Percentiles rank a stretch among this genome's conserved stretches.
These are phyloP conservation scores for Brenthis ino DNA, from an alignment of 2,888 invertebrate genomes.

Conservation along the genomic window DNA sequence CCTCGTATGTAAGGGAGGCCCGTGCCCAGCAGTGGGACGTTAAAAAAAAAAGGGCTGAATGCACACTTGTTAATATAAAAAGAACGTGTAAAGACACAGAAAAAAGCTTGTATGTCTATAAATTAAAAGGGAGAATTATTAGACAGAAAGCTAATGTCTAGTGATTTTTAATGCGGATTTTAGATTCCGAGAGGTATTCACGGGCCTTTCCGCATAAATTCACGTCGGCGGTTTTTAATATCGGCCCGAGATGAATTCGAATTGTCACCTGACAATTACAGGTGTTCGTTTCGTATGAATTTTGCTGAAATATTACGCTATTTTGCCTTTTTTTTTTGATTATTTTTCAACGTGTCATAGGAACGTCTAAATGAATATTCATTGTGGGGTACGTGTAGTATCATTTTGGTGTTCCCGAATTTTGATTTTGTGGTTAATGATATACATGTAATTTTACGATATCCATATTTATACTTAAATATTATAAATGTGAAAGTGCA, in stretches of 20 bases:
- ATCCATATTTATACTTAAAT: no score
- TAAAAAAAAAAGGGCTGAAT: no score
- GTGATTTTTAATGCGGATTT: slow-evolving; percentile 39
- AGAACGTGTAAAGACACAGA: not conserved
- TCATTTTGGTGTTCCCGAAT: slow-evolving; percentile 5
- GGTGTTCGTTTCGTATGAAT: slow-evolving; percentile 46
- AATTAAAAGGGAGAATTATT: slow-evolving; percentile 19
- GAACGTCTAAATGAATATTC: slow-evolving; percentile 10
- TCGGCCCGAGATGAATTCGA: slow-evolving; percentile 31
- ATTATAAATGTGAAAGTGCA: no score
- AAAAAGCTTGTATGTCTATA: not conserved
- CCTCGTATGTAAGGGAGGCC: no score
- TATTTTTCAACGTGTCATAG: slow-evolving; percentile 9
- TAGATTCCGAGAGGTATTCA: slow-evolving; percentile 39
- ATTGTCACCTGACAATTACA: slow-evolving; percentile 48
- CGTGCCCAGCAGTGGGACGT: no score
- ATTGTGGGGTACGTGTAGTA: not conserved
- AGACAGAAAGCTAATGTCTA: slow-evolving; percentile 29
- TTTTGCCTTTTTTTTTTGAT: slow-evolving; percentile 4
- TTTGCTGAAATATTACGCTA: slow-evolving; percentile 24
- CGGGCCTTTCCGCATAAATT: slow-evolving; percentile 50
- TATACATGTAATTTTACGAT: no score
- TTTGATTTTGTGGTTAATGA: not conserved
- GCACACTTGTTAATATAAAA: not conserved
- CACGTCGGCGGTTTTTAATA: slow-evolving; percentile 59